These are phyloP conservation scores for Dasyurus viverrinus DNA, from an alignment of 2,113 vertebrate genomes.

Conservation along the genomic window DNA sequence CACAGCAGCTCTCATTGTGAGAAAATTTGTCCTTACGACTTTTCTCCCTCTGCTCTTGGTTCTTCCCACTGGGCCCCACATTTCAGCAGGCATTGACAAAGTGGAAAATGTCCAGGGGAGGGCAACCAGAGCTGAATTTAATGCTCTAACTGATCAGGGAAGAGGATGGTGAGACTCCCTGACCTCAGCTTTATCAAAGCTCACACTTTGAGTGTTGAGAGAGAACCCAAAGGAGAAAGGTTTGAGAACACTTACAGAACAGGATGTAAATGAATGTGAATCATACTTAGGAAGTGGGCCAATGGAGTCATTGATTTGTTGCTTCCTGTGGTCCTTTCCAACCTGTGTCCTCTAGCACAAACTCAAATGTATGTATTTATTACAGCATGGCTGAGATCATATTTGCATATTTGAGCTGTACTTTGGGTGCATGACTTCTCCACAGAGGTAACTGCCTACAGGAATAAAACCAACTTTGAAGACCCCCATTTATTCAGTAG, in stretches of 20 bases:
- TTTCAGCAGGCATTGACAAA: not conserved
- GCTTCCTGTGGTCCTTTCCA: slow-evolving; percentile 23
- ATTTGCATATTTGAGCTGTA: slow-evolving; percentile 2
- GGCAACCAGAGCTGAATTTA: not conserved
- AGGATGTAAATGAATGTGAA: slow-evolving; percentile 15
- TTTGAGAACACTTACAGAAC: slow-evolving; percentile 8
- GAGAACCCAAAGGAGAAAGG: not conserved
- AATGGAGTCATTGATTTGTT: not conserved
- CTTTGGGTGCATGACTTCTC: not conserved
- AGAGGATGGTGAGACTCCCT: not conserved
- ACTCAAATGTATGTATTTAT: slow-evolving; percentile 7
- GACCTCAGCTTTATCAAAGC: not conserved
- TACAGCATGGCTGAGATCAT: slow-evolving; percentile 9
- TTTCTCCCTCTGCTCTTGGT: not conserved
- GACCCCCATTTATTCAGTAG: not conserved
- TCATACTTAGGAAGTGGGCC: not conserved
- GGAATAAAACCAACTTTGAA: not conserved
- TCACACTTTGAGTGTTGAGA: not conserved
- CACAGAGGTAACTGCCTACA: not conserved
- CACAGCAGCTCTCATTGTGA: not conserved
- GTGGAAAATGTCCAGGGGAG: not conserved
- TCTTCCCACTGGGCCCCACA: not conserved
- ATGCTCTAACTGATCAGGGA: not conserved
- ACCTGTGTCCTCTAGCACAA: not conserved
- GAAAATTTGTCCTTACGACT: not conserved